These are phyloP conservation scores for Drosophila ezoana DNA, from an alignment of 2,888 invertebrate species.

Conservation along the genomic window DNA sequence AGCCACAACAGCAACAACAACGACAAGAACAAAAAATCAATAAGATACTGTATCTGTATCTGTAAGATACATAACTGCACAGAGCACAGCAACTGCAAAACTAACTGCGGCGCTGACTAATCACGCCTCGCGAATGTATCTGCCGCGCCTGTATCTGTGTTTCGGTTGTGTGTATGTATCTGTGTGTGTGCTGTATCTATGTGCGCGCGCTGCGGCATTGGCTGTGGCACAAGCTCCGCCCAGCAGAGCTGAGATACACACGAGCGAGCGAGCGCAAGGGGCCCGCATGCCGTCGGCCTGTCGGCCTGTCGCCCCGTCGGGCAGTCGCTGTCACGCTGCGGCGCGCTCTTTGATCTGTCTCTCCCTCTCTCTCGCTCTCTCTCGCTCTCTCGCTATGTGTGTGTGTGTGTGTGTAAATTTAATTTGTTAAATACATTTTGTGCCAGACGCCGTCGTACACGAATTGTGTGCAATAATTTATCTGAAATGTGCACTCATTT, in stretches of 20 bases:
- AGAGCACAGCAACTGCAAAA: slow-evolving; percentile 23
- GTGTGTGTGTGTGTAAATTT: slow-evolving; percentile 69
- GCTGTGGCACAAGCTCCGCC: slow-evolving; percentile 57
- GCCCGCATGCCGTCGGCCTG: slow-evolving; percentile 36
- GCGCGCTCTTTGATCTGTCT: slow-evolving; percentile 64
- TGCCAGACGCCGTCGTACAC: slow-evolving; percentile 72
- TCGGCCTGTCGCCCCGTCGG: slow-evolving; percentile 40
- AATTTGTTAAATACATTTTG: slow-evolving; percentile 79
- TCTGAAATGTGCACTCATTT: slow-evolving; percentile 79
- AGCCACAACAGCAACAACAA: slow-evolving; percentile 4
- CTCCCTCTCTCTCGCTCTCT: slow-evolving; percentile 3
- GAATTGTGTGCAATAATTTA: slow-evolving; percentile 82
- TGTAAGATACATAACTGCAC: slow-evolving; percentile 18
- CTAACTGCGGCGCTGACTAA: slow-evolving; percentile 41
- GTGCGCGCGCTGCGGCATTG: slow-evolving; percentile 52
- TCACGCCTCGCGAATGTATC: slow-evolving; percentile 42
- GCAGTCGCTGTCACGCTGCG: slow-evolving; percentile 55
- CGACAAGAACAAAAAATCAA: slow-evolving; percentile 44
- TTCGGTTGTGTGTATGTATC: slow-evolving; percentile 5
- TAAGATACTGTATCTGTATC: slow-evolving; percentile 41
- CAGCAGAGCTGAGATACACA: slow-evolving; percentile 9
- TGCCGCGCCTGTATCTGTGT: slow-evolving; percentile 21
- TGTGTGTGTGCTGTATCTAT: slow-evolving; percentile 44
- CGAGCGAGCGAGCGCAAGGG: slow-evolving; percentile 6
- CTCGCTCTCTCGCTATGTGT: slow-evolving; percentile 2